phyloP scores from a whole-genome alignment of 2,797 vertebrate species.

The Scolopax rusticola region DNA sequence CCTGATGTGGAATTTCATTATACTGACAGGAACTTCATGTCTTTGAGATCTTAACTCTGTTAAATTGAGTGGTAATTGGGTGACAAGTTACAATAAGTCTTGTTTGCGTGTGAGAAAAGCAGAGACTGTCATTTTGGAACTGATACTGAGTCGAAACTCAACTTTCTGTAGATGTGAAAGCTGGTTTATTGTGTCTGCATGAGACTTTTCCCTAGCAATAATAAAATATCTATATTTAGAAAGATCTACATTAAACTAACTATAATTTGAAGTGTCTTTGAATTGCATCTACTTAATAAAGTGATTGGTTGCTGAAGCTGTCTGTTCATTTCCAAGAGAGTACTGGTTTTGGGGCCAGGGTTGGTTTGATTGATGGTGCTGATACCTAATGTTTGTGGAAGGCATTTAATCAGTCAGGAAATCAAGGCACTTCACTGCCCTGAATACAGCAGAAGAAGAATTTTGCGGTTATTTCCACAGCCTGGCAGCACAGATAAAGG shows the following conservation, averaged over 20 bases:
- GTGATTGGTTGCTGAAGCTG: not conserved
- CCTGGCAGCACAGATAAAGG: not conserved
- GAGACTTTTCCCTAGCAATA: not conserved
- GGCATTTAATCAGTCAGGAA: not conserved
- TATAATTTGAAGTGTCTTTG: not conserved
- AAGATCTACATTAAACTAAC: not conserved
- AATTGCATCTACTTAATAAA: not conserved
- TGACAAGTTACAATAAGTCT: not conserved
- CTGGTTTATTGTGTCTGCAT: not conserved
- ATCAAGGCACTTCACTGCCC: not conserved
- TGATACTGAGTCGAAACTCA: not conserved
- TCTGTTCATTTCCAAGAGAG: not conserved
- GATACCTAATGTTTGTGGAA: not conserved
- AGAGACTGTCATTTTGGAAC: not conserved
- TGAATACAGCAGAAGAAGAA: not conserved
- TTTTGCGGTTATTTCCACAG: not conserved
- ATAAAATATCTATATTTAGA: not conserved
- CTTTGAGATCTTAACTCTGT: not conserved
- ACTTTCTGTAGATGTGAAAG: not conserved
- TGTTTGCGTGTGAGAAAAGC: not conserved
- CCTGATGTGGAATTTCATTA: not conserved
- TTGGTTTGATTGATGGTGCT: not conserved
- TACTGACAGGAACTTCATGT: not conserved
- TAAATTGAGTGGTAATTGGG: not conserved
- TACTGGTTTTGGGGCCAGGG: not conserved